These are phyloP conservation scores for Trinorchestia longiramus DNA, from an alignment of 1,140 invertebrate species.

Conservation along the genomic window DNA sequence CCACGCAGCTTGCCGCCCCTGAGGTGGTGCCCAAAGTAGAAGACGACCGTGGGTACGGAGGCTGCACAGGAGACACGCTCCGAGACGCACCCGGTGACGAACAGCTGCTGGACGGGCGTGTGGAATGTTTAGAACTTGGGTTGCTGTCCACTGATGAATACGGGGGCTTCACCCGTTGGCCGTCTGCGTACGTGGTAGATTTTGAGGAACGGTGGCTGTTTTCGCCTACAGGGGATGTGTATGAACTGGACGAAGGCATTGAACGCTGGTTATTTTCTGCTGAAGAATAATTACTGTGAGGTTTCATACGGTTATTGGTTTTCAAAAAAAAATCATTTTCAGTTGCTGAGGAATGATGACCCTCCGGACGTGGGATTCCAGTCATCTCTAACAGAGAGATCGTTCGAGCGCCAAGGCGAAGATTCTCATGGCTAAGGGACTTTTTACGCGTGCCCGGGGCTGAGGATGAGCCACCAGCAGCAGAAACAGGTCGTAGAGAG, in stretches of 20 bases:
- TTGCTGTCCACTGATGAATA: background rate
- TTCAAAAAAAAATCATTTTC: background rate
- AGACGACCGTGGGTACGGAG: background rate
- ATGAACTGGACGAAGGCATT: background rate
- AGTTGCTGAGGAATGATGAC: background rate
- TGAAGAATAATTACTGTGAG: slow-evolving; percentile 7
- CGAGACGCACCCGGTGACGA: slow-evolving; percentile 21
- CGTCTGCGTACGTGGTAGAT: background rate
- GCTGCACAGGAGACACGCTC: slow-evolving; percentile 20
- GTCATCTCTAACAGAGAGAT: slow-evolving; percentile 23
- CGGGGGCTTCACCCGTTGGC: background rate
- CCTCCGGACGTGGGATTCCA: slow-evolving; percentile 24
- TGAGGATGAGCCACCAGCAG: background rate
- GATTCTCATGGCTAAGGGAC: slow-evolving; percentile 57
- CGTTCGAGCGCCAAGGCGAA: slow-evolving; percentile 17
- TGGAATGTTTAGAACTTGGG: slow-evolving; percentile 1
- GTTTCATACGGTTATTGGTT: background rate
- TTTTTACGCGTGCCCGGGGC: slow-evolving; percentile 23
- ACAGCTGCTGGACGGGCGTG: slow-evolving; percentile 17
- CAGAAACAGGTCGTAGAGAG: slow-evolving; percentile 38
- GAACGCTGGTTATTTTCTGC: slow-evolving; percentile 2
- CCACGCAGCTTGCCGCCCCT: background rate
- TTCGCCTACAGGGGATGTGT: background rate
- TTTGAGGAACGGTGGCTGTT: background rate
- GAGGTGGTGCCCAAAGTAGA: background rate